These are phyloP conservation scores for Bursaphelenchus okinawaensis DNA, from an alignment of 2,888 invertebrate species.

Conservation along the genomic window DNA sequence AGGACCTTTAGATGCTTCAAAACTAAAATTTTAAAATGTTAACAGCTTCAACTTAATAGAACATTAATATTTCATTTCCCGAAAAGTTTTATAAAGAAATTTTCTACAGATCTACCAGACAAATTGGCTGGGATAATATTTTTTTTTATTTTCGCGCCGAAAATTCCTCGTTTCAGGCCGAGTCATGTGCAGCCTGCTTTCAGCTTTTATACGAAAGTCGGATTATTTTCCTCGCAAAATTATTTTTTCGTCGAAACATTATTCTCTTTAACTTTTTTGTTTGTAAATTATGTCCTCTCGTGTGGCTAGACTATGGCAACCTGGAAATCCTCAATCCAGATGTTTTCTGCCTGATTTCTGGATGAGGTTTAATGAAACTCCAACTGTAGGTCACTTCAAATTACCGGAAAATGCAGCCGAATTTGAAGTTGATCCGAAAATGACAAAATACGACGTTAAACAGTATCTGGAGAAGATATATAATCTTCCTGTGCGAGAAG, in stretches of 20 bases:
- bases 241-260: no score
- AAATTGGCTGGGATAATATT: no score
- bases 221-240: background rate
- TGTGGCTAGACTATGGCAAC: slow-evolving; percentile 52
- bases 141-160: background rate
- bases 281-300: slow-evolving; percentile 51
- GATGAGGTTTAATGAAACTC: slow-evolving; percentile 80
- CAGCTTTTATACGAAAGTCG: background rate
- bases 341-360: slow-evolving; percentile 92
- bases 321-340: slow-evolving; percentile 84
- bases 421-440: slow-evolving; percentile 82
- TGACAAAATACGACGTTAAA: slow-evolving; percentile 81
- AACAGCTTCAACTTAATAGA: no score
- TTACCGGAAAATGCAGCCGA: slow-evolving; percentile 74
- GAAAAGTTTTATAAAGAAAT: no score
- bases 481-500: slow-evolving; percentile 72
- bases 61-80: no score
- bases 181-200: background rate
- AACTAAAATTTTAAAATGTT: no score
- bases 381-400: slow-evolving; percentile 60
- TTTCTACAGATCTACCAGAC: no score
- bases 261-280: no score
- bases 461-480: slow-evolving; percentile 95
- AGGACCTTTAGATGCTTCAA: no score
- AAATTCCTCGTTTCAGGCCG: background rate